Evolutionary conservation across 2,888 invertebrate genomes (phyloP).

Genomic region (Notocelia uddmanniana): DNA sequence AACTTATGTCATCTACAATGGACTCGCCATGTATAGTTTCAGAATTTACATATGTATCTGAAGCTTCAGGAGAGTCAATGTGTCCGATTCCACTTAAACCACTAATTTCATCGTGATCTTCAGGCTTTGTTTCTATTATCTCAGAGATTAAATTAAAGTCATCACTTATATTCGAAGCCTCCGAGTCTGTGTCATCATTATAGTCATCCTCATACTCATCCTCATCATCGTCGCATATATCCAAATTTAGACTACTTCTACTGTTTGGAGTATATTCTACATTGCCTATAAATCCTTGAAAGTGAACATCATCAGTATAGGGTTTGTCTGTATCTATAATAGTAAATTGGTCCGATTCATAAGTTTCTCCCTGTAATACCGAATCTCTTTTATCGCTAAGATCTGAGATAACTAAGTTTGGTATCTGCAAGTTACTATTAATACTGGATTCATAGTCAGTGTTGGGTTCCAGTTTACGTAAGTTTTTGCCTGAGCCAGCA

Average conservation of each 20-base stretch:
- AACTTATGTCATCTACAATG: constrained; percentile 92
- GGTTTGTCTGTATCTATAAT: constrained; percentile 88
- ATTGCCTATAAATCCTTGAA: constrained; percentile 70
- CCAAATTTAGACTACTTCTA: constrained; percentile 76
- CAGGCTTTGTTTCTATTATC: constrained; percentile 85
- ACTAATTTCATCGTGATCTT: constrained; percentile 75
- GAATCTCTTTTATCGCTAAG: constrained; percentile 78
- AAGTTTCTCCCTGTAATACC: constrained; percentile 82
- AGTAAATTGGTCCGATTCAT: constrained; percentile 87
- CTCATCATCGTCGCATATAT: constrained; percentile 71
- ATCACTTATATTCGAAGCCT: constrained; percentile 89
- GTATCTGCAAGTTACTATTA: constrained; percentile 81
- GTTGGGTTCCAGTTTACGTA: constrained; percentile 64
- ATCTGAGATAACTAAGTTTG: constrained; percentile 81
- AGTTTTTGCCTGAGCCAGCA: constrained; percentile 80
- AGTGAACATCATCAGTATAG: constrained; percentile 80
- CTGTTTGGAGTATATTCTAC: constrained; percentile 77
- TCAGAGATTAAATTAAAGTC: constrained; percentile 90
- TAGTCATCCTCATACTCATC: constrained; percentile 74
- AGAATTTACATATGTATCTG: constrained; percentile 89
- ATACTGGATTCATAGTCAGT: constrained; percentile 67
- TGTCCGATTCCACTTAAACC: constrained; percentile 87
- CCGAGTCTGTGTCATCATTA: constrained; percentile 79
- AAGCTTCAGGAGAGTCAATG: constrained; percentile 93
- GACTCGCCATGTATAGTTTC: constrained; percentile 92